Percentiles rank a stretch among this genome's conserved stretches.
These are phyloP conservation scores for Zaprionus kolodkinae DNA, from an alignment of 1,140 invertebrate genomes.

Conservation along the genomic window DNA sequence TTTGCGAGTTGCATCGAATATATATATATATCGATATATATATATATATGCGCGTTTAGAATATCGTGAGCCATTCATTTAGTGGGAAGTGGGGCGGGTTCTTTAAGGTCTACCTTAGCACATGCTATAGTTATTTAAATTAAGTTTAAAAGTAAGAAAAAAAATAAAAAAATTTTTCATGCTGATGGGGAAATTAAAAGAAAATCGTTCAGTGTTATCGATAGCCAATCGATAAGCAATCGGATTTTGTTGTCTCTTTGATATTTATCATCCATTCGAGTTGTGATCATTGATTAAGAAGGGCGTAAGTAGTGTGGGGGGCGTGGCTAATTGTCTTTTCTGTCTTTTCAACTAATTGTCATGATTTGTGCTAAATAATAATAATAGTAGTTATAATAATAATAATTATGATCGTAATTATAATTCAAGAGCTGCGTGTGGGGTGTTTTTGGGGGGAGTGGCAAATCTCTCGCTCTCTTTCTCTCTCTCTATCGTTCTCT, in stretches of 20 bases:
- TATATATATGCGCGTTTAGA: constrained; percentile 24
- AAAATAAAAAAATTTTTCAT: constrained; percentile 54
- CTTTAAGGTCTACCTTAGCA: constrained; percentile 49
- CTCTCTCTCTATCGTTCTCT: constrained; percentile 6
- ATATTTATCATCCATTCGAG: constrained; percentile 64
- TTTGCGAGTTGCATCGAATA: constrained; percentile 36
- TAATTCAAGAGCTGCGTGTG: constrained; percentile 12
- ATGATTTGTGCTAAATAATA: constrained; percentile 81
- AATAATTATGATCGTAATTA: constrained; percentile 32
- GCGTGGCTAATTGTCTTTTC: constrained; percentile 18
- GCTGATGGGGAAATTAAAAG: background rate
- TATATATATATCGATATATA: background rate
- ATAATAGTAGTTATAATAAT: constrained; percentile 39
- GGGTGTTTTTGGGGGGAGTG: background rate
- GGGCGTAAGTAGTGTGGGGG: constrained; percentile 52
- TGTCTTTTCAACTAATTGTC: constrained; percentile 67
- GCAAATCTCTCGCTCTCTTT: constrained; percentile 3
- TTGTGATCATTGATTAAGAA: constrained; percentile 80
- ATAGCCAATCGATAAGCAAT: background rate
- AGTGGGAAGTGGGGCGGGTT: background rate
- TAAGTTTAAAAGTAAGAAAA: constrained; percentile 61
- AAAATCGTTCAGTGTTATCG: constrained; percentile 4
- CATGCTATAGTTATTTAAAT: constrained; percentile 70
- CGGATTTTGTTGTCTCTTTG: background rate
- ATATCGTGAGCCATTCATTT: background rate